Base-by-base conservation (phyloP, 2,888 invertebrate genomes). In the Eupeodes luniger region DNA sequence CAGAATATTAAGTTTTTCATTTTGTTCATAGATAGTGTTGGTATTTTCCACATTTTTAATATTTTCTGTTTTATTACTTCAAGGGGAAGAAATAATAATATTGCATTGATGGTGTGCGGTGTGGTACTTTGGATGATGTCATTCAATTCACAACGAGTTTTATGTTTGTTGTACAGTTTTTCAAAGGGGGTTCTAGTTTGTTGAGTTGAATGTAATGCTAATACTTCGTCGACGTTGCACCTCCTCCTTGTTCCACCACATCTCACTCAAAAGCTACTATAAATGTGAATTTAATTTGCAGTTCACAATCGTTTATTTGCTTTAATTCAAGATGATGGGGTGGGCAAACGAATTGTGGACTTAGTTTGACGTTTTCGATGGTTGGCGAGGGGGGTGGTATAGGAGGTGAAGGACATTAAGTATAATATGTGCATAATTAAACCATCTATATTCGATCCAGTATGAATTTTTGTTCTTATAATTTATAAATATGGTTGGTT, bases 271-370 rank as follows among this genome's bases (percentile, higher is more conserved):
- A 49, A 27, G 49, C 49, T 66, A 66, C 49, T 66, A 66, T 66
- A 66, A 76, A 76, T 85, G 80, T 47, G 67, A 80, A 80, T 70
- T 80, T 85, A 76, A 85, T 78, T 85, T 79, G 75, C 75, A 80
- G 51, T 64, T 66, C n/a, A 53, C 69, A 53, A 76, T 70, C 77
- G 59, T 77, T 77, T 83, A 59, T 78, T 51, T 59, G 66, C 19
- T n/a, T 14, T 47, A 55, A 62, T 40, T 69, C 5, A 40, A 55
- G 16, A 64, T 44, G 16, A 64, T 44, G 44, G 10, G 44, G 34
- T 40, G 47, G 27, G 40, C 40, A 27, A 27, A 27, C 19, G 19
- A 40, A 40, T 9, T 40, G 40, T 40, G 40, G 6, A 40, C 5
- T 40, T 5, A 40, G 9, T 40, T 40, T 40, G 40, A 5, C 9